phyloP scores from a whole-genome alignment of 2,797 vertebrate genomes.

The Agapornis canus region DNA sequence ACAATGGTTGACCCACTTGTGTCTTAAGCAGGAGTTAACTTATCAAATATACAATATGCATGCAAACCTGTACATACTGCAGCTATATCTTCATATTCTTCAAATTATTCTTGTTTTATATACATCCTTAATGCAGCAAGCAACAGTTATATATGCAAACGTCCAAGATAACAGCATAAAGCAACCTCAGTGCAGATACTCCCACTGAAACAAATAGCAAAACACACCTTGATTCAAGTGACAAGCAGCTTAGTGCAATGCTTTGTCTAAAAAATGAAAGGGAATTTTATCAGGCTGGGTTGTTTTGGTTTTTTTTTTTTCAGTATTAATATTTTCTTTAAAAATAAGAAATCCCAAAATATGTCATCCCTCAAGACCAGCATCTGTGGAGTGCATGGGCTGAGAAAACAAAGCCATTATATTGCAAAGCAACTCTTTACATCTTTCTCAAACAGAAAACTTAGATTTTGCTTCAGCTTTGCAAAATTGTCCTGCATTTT shows the following conservation, averaged over 20 bases:
- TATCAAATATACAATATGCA: neutral
- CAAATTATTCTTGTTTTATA: neutral
- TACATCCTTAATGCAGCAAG: neutral
- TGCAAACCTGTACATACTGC: neutral
- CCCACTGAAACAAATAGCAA: neutral
- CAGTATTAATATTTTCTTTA: neutral
- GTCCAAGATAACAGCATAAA: neutral
- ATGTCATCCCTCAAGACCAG: neutral
- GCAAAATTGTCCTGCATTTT: neutral
- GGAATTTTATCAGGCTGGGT: neutral
- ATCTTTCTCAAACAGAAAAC: neutral
- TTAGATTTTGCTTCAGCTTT: neutral
- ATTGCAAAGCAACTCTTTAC: neutral
- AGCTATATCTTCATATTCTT: neutral
- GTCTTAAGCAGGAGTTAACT: neutral
- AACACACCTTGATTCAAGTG: neutral
- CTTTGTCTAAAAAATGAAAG: neutral
- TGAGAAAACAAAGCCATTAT: neutral
- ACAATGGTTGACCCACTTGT: neutral
- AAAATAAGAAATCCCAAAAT: neutral
- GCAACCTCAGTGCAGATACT: neutral
- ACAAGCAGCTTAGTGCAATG: neutral
- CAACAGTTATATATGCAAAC: neutral
- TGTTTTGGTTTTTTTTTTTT: neutral
- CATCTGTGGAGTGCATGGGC: rapidly evolving